phyloP scores from a whole-genome alignment of 1,140 invertebrate genomes.

The Megathymus violae region DNA sequence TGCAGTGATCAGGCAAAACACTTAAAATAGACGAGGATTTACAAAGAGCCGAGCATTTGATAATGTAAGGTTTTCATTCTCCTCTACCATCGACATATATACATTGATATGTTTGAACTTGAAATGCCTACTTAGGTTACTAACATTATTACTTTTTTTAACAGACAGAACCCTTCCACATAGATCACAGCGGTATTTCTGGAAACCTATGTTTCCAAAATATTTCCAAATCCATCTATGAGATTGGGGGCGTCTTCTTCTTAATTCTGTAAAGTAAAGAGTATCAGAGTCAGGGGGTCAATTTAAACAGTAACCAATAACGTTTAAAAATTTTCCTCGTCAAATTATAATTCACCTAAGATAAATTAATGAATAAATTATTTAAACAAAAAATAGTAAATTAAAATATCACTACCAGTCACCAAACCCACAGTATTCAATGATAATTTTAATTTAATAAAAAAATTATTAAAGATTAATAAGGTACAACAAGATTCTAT shows the following conservation, averaged over 20 bases:
- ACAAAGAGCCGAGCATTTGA: background rate
- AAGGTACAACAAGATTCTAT: no score
- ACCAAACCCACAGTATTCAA: no score
- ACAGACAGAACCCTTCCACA: background rate
- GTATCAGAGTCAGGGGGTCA: background rate
- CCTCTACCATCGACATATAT: background rate
- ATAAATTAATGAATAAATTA: no score
- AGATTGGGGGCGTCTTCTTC: background rate
- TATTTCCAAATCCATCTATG: background rate
- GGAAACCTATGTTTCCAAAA: background rate
- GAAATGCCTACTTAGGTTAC: background rate
- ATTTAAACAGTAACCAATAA: no score
- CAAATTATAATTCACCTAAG: no score
- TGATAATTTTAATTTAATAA: no score
- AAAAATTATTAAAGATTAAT: no score
- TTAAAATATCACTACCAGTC: no score
- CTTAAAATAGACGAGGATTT: background rate
- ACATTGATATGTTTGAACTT: background rate
- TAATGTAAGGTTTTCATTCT: background rate
- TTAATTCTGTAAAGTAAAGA: conserved; percentile 33
- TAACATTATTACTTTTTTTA: background rate
- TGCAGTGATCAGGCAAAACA: background rate
- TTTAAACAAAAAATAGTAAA: no score
- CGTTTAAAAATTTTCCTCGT: no score
- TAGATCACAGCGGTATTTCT: background rate